Base-by-base conservation (phyloP, 2,113 vertebrate species). In the Emydocephalus ijimae region DNA sequence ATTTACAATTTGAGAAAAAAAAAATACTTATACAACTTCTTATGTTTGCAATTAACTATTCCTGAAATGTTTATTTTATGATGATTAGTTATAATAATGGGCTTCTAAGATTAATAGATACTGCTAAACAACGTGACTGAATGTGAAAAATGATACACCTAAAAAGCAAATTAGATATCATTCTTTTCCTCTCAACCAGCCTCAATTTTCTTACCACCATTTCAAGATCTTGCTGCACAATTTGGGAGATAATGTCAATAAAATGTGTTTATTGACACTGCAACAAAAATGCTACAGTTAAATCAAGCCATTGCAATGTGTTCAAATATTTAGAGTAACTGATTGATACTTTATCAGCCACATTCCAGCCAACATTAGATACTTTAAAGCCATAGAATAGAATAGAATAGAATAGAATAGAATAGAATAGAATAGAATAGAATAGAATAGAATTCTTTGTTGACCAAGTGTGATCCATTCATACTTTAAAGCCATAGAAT, bases 11-110 rank as follows among this genome's bases (percentile, higher is more conserved):
- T 43, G 92, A 26, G 54, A 94, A 94, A 95, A 95, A 48, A 61
- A 95, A 96, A 96, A 95, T 96, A 94, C 57, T 95, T 95, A 95
- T 95, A 85, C 48, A 90, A 90, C 93, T 91, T 95, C 93, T 92
- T 89, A 94, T 94, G 12, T 14, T 95, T 54, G 93, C 90, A 94
- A 59, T 89, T 94, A 95, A 90, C 88, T 91, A 91, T 55, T 89
- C 5, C 0, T 5, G 89, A 94, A 95, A 87, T 1, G 11, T 90
- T 29, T 18, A 55, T 85, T 89, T 95, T 94, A 87, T 90, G 92
- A 43, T 48, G 81, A 23, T 21, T 57, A 94, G 61, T 48, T 94
- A 1, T 93, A 94, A 94, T 97, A 95, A 96, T 94, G 95, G 87
- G 85, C 85, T 94, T 95, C 89, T 96, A 96, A 94, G 85, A 96